These are phyloP conservation scores for Poeciliopsis paucimaculata DNA, from an alignment of 2,797 vertebrate species.

Conservation along the genomic window DNA sequence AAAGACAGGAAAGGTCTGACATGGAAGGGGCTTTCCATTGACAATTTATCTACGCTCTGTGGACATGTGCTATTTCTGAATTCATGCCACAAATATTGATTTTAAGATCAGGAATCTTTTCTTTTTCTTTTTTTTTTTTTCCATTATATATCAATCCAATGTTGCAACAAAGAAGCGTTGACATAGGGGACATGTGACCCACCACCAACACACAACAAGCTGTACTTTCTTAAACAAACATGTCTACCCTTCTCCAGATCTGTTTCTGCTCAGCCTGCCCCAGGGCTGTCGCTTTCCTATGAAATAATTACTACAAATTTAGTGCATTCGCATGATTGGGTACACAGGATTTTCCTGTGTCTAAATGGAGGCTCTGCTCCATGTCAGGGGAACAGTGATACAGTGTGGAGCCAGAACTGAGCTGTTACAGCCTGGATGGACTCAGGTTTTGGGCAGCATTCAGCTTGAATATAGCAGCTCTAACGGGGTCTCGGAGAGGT, in stretches of 20 bases:
- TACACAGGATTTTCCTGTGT: slow-evolving; percentile 77
- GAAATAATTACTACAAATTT: slow-evolving; percentile 78
- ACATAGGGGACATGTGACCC: slow-evolving; percentile 34
- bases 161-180: slow-evolving; percentile 39
- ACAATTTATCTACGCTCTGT: slow-evolving; percentile 45
- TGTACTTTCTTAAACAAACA: slow-evolving; percentile 67
- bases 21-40: slow-evolving; percentile 62
- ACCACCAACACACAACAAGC: slow-evolving; percentile 57
- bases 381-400: slow-evolving; percentile 67
- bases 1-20: slow-evolving; percentile 56
- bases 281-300: slow-evolving; percentile 58
- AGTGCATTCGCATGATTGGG: slow-evolving; percentile 72
- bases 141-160: slow-evolving; percentile 24
- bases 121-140: background rate
- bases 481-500: slow-evolving; percentile 35
- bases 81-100: slow-evolving; percentile 28
- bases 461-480: slow-evolving; percentile 46
- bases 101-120: slow-evolving; percentile 19
- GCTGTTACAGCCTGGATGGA: slow-evolving; percentile 45
- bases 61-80: slow-evolving; percentile 54
- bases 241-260: slow-evolving; percentile 64
- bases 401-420: slow-evolving; percentile 64
- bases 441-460: slow-evolving; percentile 47
- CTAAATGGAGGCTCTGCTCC: slow-evolving; percentile 71
- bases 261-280: slow-evolving; percentile 70